Conservation (phyloP, 2,113 vertebrate species). For the Aramus guarauna region DNA sequence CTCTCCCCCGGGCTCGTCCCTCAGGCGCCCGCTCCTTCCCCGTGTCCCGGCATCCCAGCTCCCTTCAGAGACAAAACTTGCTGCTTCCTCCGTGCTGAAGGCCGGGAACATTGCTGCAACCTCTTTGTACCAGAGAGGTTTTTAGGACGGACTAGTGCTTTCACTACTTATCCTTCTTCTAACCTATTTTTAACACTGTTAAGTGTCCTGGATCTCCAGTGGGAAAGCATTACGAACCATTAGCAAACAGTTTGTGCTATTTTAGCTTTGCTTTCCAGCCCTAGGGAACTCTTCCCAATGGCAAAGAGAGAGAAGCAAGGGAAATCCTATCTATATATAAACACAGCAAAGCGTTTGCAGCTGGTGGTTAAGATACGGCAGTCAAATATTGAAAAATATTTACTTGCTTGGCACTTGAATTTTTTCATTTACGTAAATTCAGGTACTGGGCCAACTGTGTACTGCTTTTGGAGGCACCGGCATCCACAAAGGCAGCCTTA, state of each 20-base stretch:
- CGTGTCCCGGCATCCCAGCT: neutral
- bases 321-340: conserved; percentile 58
- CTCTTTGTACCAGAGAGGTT: neutral
- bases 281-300: conserved; percentile 35
- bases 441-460: neutral
- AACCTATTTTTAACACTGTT: conserved; percentile 18
- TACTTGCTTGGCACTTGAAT: neutral
- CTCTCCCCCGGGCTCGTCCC: neutral
- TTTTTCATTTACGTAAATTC: neutral
- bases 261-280: conserved; percentile 41
- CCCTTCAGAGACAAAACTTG: neutral
- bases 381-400: conserved; percentile 56
- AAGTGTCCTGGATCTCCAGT: conserved; percentile 31
- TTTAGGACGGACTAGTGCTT: neutral
- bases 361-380: conserved; percentile 39
- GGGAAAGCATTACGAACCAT: conserved; percentile 27
- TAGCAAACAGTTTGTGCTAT: conserved; percentile 28
- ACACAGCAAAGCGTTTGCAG: conserved; percentile 51
- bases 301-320: conserved; percentile 26
- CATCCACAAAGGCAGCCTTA: neutral
- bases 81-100: neutral
- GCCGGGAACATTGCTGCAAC: neutral
- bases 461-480: neutral
- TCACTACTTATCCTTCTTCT: neutral
- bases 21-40: neutral